Evolutionary conservation across 2,113 vertebrate species (phyloP).

Genomic region (Oryzias woworae): DNA sequence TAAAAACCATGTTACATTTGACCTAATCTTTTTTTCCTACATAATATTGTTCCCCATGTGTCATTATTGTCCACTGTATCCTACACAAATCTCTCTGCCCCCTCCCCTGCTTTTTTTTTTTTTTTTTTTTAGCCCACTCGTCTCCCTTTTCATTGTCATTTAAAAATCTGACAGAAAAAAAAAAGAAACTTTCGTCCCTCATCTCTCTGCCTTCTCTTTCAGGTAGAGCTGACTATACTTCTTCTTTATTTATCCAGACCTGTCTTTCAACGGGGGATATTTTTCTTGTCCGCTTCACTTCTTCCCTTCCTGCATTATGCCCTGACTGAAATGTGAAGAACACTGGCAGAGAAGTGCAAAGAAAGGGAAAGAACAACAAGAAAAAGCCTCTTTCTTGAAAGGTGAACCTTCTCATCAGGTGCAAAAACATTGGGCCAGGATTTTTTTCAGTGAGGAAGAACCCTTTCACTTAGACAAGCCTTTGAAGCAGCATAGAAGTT

Average conservation of each 20-base stretch:
- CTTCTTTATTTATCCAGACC: conserved; percentile 66
- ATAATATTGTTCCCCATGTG: conserved; percentile 6
- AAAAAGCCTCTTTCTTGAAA: conserved; percentile 7
- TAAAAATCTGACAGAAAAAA: conserved; percentile 52
- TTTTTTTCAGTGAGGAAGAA: no score
- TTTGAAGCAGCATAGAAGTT: no score
- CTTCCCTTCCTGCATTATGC: conserved; percentile 34
- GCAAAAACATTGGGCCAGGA: not conserved
- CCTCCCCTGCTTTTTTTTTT: conserved; percentile 5
- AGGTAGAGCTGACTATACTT: conserved; percentile 42
- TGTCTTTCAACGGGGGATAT: conserved; percentile 54
- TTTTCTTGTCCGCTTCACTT: conserved; percentile 56
- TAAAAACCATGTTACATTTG: conserved; percentile 19
- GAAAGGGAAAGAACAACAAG: conserved; percentile 2
- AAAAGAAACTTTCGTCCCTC: conserved; percentile 6
- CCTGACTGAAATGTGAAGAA: conserved; percentile 50
- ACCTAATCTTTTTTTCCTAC: conserved; percentile 17
- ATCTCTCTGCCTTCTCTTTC: conserved; percentile 32
- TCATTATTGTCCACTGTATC: conserved; percentile 28
- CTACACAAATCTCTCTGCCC: conserved; percentile 25
- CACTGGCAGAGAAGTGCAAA: conserved; percentile 18
- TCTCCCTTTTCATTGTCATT: conserved; percentile 27
- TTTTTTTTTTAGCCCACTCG: conserved; percentile 17
- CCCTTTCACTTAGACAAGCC: no score
- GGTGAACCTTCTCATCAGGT: conserved; percentile 3